Base-by-base conservation (phyloP, 2,888 invertebrate species). In the Spisula subtruncata region DNA sequence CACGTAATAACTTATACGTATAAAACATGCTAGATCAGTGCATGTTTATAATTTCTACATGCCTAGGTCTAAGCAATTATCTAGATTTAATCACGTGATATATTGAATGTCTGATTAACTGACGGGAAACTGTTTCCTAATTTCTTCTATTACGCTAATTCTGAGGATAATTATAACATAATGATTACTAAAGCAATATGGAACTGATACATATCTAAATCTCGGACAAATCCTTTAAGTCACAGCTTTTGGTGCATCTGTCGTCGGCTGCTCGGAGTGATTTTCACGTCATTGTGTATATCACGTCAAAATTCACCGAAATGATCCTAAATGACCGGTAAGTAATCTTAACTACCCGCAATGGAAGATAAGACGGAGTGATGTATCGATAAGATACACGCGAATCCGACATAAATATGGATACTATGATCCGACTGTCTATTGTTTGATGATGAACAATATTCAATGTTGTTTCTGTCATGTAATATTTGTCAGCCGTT, bases 401-500 rank as follows among this genome's bases (percentile, higher is more conserved):
- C 91, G 79, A 91, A 89, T 87, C 79, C 29, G 89, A 84, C 91
- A 91, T 91, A 89, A 91, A 89, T 83, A 83, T 86, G 89, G 51
- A 71, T 83, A 35, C 80, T 86, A 91, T 91, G 87, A 91, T 87
- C 79, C 66, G 66, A 29, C 83, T 89, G 91, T 89, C 91, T 88
- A 71, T 87, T 71, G 18, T 86, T 54, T 83, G 81, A 86, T 88
- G 91, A 89, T 89, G 91, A 86, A 87, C 89, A 87, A 86, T 87
- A 85, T 87, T 89, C 75, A 91, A 89, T 88, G 86, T 86, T 89
- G 86, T 91, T 83, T 80, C 85, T 89, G 91, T 86, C 91, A 91
- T 87, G 87, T 88, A 48, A 81, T 51, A 88, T 91, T 89, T 91
- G 91, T 89, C 83, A 82, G 83, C 20, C 60, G 25, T 66, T 66